A percentile compares a stretch with the other conserved stretches of the same genome.
Evolutionary conservation across 2,113 vertebrate genomes (phyloP).

Genomic region (Embiotoca jacksoni): DNA sequence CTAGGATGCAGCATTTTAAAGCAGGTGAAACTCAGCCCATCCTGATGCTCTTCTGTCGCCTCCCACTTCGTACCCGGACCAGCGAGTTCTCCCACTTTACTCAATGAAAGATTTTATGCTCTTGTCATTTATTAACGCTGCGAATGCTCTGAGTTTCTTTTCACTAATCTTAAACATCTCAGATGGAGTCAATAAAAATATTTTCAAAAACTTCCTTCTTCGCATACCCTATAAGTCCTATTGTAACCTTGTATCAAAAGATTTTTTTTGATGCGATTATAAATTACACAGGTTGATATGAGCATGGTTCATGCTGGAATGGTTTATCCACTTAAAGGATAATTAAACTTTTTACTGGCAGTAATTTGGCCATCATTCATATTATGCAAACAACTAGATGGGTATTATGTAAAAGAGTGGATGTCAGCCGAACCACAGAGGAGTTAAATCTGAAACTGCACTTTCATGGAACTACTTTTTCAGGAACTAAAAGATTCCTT

Average conservation of each 20-base stretch:
- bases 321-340: background rate
- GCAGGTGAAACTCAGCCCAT: constrained; percentile 72
- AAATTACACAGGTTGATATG: background rate
- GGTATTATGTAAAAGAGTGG: too few relatives aligned
- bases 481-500: too few relatives aligned
- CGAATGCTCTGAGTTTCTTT: background rate
- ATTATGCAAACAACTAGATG: background rate
- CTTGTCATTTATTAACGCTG: background rate
- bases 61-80: constrained; percentile 64
- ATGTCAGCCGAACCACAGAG: too few relatives aligned
- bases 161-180: background rate
- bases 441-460: too few relatives aligned
- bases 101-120: constrained; percentile 35
- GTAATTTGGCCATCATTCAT: background rate
- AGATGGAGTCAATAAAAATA: background rate
- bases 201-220: background rate
- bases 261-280: background rate
- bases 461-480: too few relatives aligned
- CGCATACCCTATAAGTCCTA: background rate
- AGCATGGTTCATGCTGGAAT: background rate
- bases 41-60: constrained; percentile 54
- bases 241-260: background rate
- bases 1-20: constrained; percentile 48
- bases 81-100: constrained; percentile 63
- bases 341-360: background rate